Base-by-base conservation (phyloP, 2,113 vertebrate genomes). In the Dipodomys merriami region DNA sequence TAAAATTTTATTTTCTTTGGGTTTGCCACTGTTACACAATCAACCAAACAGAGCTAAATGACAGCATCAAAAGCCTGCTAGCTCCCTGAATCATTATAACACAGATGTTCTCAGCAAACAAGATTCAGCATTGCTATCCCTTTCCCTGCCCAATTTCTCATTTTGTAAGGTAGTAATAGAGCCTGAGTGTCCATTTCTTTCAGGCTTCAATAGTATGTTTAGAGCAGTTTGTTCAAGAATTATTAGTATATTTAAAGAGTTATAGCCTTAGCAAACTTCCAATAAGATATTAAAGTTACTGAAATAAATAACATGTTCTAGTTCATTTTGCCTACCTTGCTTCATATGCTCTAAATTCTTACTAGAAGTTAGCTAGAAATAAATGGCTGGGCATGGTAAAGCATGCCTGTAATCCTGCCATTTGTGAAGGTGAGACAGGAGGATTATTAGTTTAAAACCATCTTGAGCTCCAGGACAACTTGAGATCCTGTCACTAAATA, bases 1-100 rank as follows among this genome's bases (percentile, higher is more conserved):
- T 30, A 94, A 53, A 4, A 89, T 62, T 78, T 78, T 65, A 18
- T 93, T 95, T 65, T 53, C 39, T 71, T 80, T 80, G n/a, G n/a
- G 74, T 35, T 62, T 44, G 18, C 22, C 10, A 18, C 5, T 86
- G 11, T 65, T 35, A 44, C 25, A 53, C 6, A 67, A 35, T 67
- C 30, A 33, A 53, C 19, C 81, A 18, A 87, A 29, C 27, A 33
- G 53, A 27, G 69, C 19, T 69, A 53, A 39, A 39, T 39, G 39
- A 39, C 39, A 39, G 39, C 39, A 39, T 39, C 39, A 39, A 30
- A 68, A n/a, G 12, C 49, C 72, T 76, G 73, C 1, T 1, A 87
- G 80, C 86, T n/a, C 0, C 30, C 76, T 83, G 2, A 65, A 18
- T 35, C 46, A 57, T 62, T 44, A 27, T 3, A 12, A 94, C 91